Evolutionary conservation across 1,140 invertebrate species (phyloP), one percentile per base, ranked within the genome.

Genomic region (Holotrichia oblita): DNA sequence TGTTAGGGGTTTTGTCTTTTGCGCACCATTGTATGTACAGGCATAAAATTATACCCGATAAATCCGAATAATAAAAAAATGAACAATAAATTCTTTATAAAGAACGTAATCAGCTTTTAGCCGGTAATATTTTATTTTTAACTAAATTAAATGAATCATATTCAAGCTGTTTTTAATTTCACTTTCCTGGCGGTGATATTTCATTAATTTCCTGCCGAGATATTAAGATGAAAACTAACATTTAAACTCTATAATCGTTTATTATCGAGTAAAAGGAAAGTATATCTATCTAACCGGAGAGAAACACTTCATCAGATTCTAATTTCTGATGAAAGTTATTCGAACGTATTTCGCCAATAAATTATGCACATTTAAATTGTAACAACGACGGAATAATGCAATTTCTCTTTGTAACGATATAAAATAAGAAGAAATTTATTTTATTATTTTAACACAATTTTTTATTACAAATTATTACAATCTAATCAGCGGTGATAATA

Each of bases 311-410:
- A 55, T 55, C 7, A 14, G 48, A 55, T 55, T 55, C 17, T 55
- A 55, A 55, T 55, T n/a, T 17, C 48, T 17, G 48, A 55, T 55
- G 48, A 55, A 55, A 55, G 48, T 55, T n/a, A 55, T 55, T 55
- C 12, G 17, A n/a, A 55, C 12, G 6, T 6, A 14, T 55, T n/a
- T 55, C 48, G n/a, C 48, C n/a, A 17, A 55, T 48, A 17, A 14
- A 55, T 17, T 55, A 55, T 55, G 6, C 14, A 44, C 8, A 44
- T 44, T 44, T 44, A 14, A 44, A 44, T 44, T 44, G 14, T 14
- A 44, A 44, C 14, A 4, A 4, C 7, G 8, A 1, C 0, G 27
- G 27, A 34, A 34, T 44, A 44, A 14, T 44, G 14, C 14, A 10
- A 44, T 44, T 44, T 44, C 42, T 44, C 42, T 44, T 44, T 44